Base-by-base conservation (phyloP, 2,888 invertebrate species). In the Drosophila neoperkinsi region DNA sequence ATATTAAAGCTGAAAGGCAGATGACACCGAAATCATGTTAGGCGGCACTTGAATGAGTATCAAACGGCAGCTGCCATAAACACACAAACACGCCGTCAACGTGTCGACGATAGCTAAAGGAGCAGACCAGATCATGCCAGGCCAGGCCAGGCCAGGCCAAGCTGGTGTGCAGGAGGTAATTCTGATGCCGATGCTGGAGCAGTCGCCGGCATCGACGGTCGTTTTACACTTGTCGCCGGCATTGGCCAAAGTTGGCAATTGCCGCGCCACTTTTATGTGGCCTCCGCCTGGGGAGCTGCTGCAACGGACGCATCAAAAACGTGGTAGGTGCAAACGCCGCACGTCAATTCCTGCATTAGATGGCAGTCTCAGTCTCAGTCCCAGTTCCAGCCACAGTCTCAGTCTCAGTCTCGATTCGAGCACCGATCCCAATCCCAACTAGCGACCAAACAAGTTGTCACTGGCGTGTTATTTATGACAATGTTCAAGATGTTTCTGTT, bases 161-260 rank as follows among this genome's bases (percentile, higher is more conserved):
- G 38, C 62, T 66, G 56, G 34, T 55, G 34, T 57, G 51, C 71
- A 67, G 77, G 56, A 71, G 65, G 59, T 69, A 75, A 66, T 64
- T 46, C 50, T 66, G 73, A 51, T 59, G 65, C 68, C 49, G 65
- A 43, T 70, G 71, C 38, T 41, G 55, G 25, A 61, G 74, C 71
- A 57, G 71, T 60, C 50, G 66, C 63, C 38, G 64, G 62, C 55
- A 78, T 80, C 81, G 80, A 80, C 81, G 82, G 90, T 91, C 90
- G 91, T 84, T 90, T 91, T 91, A 91, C 91, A 91, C 91, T 91
- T 91, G 91, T 91, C 91, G 91, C 91, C 91, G 89, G 69, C 90
- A 86, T 87, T 88, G 87, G 80, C 91, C 91, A 90, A 91, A 91
- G 89, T 91, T 84, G 91, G 91, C 84, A 88, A 90, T 88, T 89